A percentile compares a stretch with the other conserved stretches of the same genome.
phyloP scores from a whole-genome alignment of 2,888 invertebrate genomes.

The Myathropa florea region DNA sequence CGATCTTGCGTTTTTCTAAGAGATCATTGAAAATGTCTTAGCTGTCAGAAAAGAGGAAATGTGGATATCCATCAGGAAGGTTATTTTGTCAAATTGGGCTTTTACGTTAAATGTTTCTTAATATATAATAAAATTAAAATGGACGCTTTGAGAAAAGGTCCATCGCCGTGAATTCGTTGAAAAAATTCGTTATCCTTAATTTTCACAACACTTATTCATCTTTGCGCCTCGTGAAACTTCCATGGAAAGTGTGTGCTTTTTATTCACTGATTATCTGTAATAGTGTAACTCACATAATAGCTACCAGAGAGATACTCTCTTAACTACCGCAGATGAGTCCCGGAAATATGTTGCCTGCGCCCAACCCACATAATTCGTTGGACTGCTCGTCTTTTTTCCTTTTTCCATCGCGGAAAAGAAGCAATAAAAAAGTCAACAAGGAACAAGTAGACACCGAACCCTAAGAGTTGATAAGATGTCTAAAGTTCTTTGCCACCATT shows the following conservation, averaged over 20 bases:
- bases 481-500: conserved; percentile 54
- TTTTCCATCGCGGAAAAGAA: conserved; percentile 60
- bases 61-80: no score
- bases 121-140: no score
- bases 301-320: neutral
- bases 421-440: conserved; percentile 69
- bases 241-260: neutral
- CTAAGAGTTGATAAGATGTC: conserved; percentile 61
- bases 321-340: conserved; percentile 56
- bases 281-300: conserved; percentile 47
- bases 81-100: no score
- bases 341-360: conserved; percentile 63
- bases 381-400: neutral
- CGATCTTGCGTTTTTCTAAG: no score
- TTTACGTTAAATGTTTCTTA: no score
- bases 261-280: conserved; percentile 17
- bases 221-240: neutral
- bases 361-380: conserved; percentile 24
- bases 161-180: no score
- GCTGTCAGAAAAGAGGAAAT: no score
- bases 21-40: no score
- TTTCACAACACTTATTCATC: neutral
- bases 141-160: no score
- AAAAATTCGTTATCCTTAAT: neutral
- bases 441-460: conserved; percentile 59